Evolutionary conservation across 2,113 vertebrate genomes (phyloP).

Genomic region (Himantopus leucocephalus): DNA sequence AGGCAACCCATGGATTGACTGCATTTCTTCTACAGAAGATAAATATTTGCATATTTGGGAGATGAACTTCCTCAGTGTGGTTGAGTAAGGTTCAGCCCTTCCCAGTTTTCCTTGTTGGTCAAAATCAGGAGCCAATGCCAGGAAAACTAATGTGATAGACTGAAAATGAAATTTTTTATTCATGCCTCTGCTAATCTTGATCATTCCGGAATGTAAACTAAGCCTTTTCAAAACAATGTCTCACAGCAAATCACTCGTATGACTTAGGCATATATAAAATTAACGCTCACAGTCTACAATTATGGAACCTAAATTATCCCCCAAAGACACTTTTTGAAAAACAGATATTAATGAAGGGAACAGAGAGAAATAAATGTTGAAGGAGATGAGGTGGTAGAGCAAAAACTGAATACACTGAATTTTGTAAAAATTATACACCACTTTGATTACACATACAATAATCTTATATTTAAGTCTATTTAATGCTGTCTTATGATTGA

Average conservation of each 20-base stretch:
- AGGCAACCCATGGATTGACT: background rate
- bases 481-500: background rate
- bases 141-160: background rate
- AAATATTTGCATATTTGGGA: background rate
- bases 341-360: background rate
- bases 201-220: background rate
- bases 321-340: background rate
- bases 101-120: background rate
- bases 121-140: background rate
- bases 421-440: background rate
- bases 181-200: background rate
- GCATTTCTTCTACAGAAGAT: background rate
- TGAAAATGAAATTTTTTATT: background rate
- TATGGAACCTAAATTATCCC: background rate
- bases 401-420: background rate
- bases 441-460: background rate
- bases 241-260: background rate
- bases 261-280: background rate
- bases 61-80: accelerated
- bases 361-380: background rate
- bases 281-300: background rate
- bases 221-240: background rate
- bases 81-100: background rate
- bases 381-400: background rate
- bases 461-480: background rate